A percentile compares a stretch with the other conserved stretches of the same genome.
phyloP scores from a whole-genome alignment of 2,113 vertebrate species.

The Phasianus colchicus region DNA sequence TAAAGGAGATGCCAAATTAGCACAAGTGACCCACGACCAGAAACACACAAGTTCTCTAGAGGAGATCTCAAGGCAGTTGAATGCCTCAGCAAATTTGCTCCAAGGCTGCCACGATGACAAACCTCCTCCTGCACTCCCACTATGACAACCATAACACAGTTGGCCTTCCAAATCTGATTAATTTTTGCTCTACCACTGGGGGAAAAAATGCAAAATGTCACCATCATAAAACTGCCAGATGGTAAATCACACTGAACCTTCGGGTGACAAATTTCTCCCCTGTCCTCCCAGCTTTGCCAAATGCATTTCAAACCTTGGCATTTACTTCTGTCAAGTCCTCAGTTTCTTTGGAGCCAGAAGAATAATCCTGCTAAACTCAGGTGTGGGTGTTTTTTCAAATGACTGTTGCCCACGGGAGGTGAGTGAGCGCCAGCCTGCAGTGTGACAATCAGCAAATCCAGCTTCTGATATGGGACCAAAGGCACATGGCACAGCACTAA shows the following conservation, averaged over 20 bases:
- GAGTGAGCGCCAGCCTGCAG: not conserved
- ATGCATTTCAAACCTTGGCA: not conserved
- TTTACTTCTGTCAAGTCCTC: not conserved
- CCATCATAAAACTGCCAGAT: not conserved
- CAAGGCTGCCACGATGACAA: not conserved
- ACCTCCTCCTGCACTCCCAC: not conserved
- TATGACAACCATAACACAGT: not conserved
- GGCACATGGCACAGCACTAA: not conserved
- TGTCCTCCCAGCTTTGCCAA: fast-evolving
- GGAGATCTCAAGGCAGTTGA: constrained; percentile 9
- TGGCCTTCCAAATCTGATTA: not conserved
- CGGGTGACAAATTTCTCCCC: not conserved
- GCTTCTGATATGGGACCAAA: not conserved
- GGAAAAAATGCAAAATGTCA: not conserved
- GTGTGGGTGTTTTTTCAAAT: not conserved
- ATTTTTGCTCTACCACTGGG: not conserved
- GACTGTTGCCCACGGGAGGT: not conserved
- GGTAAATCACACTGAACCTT: not conserved
- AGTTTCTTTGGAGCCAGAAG: not conserved
- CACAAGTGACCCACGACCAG: constrained; percentile 35
- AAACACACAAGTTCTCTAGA: not conserved
- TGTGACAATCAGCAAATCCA: not conserved
- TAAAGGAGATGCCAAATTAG: constrained; percentile 40
- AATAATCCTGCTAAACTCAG: not conserved
- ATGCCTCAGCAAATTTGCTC: constrained; percentile 30